phyloP scores from a whole-genome alignment of 2,888 invertebrate genomes.

The Torymus tubicola region DNA sequence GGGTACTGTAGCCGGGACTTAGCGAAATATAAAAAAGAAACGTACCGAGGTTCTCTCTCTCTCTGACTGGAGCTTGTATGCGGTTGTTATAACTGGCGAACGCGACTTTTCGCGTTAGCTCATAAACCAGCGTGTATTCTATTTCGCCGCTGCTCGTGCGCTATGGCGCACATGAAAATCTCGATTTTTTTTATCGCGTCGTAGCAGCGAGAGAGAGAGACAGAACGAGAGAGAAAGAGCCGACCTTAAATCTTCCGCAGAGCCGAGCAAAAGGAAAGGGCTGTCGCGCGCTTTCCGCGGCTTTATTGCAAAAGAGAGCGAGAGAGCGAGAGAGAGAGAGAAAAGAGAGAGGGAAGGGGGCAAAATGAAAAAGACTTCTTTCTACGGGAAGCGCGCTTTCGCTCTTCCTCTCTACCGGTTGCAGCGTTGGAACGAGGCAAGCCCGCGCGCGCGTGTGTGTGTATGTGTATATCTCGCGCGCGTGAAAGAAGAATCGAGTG shows the following conservation, averaged over 20 bases:
- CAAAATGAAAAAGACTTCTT: slow-evolving; percentile 52
- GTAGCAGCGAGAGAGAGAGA: not conserved
- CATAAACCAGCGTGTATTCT: slow-evolving; percentile 73
- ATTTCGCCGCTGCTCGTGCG: slow-evolving; percentile 64
- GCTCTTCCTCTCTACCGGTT: slow-evolving; percentile 24
- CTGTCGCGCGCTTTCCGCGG: slow-evolving; percentile 52
- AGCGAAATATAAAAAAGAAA: slow-evolving; percentile 66
- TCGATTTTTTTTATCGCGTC: slow-evolving; percentile 64
- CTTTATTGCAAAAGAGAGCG: slow-evolving; percentile 55
- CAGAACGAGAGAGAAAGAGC: not conserved
- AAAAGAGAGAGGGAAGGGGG: not conserved
- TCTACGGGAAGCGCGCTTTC: slow-evolving; percentile 46
- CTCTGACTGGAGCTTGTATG: slow-evolving; percentile 20
- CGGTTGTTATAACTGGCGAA: not conserved
- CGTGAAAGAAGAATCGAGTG: not conserved
- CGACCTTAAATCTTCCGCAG: slow-evolving; percentile 60
- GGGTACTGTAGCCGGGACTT: slow-evolving; percentile 17
- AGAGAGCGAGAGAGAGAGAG: slow-evolving; percentile 17
- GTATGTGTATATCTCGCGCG: not conserved
- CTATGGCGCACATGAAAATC: slow-evolving; percentile 67
- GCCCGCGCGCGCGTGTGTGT: no score
- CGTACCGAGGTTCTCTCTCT: no score
- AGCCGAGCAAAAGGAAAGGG: slow-evolving; percentile 57
- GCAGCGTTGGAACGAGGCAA: no score
- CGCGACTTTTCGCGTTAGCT: slow-evolving; percentile 63